Evolutionary conservation across 1,140 invertebrate species (phyloP).

Genomic region (Tachypleus tridentatus): DNA sequence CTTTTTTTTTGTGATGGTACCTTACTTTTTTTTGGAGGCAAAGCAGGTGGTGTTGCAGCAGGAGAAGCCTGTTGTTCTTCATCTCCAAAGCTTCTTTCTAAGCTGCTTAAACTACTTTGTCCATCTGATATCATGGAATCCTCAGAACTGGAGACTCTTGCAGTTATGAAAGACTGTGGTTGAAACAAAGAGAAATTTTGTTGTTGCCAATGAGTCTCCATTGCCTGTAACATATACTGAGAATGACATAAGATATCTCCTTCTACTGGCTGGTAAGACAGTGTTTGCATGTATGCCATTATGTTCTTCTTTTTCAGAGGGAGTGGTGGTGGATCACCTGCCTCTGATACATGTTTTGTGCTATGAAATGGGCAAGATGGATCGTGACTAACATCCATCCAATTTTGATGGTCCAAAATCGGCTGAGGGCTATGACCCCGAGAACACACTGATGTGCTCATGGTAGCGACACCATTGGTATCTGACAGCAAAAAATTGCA

Average conservation of each 20-base stretch:
- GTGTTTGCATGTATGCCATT: constrained; percentile 92
- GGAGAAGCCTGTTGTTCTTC: not conserved
- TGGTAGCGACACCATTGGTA: too few species aligned
- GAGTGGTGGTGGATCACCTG: constrained; percentile 61
- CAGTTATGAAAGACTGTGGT: constrained; percentile 7
- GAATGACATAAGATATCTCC: constrained; percentile 68
- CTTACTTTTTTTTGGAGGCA: constrained; percentile 23
- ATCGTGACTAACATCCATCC: constrained; percentile 12
- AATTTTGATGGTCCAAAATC: constrained; percentile 7
- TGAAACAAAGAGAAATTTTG: too few species aligned
- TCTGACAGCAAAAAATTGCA: too few species aligned
- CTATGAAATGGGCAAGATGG: constrained; percentile 15
- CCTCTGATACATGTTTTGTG: not conserved
- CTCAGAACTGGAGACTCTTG: constrained; percentile 17
- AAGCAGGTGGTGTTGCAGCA: constrained; percentile 14
- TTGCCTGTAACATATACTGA: constrained; percentile 45
- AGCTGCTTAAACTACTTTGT: constrained; percentile 6
- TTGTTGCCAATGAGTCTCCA: too few species aligned
- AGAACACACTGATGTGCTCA: constrained; percentile 1
- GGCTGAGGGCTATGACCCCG: constrained; percentile 10
- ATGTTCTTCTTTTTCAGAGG: constrained; percentile 86
- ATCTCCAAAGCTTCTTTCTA: constrained; percentile 6
- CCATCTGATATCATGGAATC: constrained; percentile 18
- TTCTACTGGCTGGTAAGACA: constrained; percentile 61
- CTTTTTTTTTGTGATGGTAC: too few species aligned